Evolutionary conservation across 2,113 vertebrate species (phyloP).

Genomic region (Gavialis gangeticus): DNA sequence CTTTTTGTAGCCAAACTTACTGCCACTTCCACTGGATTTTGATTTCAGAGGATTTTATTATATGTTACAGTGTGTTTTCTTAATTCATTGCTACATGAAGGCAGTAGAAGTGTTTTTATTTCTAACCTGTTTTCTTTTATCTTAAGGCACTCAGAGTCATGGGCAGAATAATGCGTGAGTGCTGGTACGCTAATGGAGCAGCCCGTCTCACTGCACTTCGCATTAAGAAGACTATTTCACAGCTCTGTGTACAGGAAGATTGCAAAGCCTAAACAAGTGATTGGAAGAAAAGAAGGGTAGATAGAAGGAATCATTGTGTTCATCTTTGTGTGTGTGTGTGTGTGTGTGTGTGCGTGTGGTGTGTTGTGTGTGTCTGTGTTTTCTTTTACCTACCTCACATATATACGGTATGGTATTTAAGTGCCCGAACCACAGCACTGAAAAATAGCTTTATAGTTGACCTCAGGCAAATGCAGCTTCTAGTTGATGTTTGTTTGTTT

Average conservation of each 20-base stretch:
- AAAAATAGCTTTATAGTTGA: not conserved
- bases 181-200: slow-evolving; percentile 90
- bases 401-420: slow-evolving; percentile 18
- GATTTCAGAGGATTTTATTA: rapidly evolving
- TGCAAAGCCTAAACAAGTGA: slow-evolving; percentile 70
- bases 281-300: not conserved
- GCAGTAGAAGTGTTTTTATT: rapidly evolving
- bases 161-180: slow-evolving; percentile 95
- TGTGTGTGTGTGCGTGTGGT: not conserved
- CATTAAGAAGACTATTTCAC: slow-evolving; percentile 94
- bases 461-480: not conserved
- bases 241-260: slow-evolving; percentile 86
- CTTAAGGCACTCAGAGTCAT: slow-evolving; percentile 91
- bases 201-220: slow-evolving; percentile 94
- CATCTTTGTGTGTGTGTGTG: not conserved
- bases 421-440: slow-evolving; percentile 31
- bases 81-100: rapidly evolving
- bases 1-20: not conserved
- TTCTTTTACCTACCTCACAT: slow-evolving; percentile 80
- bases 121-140: not conserved
- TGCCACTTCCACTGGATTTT: rapidly evolving
- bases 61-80: rapidly evolving
- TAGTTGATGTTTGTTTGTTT: not conserved
- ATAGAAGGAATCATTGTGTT: not conserved
- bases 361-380: not conserved